These are phyloP conservation scores for Eupithecia exiguata DNA, from an alignment of 2,888 invertebrate species.

Conservation along the genomic window DNA sequence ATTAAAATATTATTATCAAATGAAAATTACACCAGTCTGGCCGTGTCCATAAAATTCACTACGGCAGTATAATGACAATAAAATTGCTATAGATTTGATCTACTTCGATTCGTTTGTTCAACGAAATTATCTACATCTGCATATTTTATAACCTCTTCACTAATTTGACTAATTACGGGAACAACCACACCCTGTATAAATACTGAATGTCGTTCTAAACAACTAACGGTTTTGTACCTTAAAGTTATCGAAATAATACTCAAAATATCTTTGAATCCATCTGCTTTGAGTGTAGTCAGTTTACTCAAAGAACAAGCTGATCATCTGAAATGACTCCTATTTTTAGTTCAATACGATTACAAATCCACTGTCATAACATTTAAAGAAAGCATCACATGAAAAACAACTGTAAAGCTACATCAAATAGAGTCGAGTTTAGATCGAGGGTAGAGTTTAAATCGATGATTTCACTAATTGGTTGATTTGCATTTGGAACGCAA, in stretches of 20 bases:
- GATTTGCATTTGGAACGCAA: conserved; percentile 60
- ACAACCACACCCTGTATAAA: conserved; percentile 55
- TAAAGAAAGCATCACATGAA: background rate
- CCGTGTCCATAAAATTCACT: background rate
- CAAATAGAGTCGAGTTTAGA: conserved; percentile 43
- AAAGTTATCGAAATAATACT: background rate
- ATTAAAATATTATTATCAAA: no score
- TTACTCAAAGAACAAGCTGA: background rate
- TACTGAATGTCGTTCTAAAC: background rate
- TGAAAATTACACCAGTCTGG: background rate
- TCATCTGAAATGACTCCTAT: conserved; percentile 32
- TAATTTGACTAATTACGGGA: conserved; percentile 77
- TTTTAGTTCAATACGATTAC: conserved; percentile 14
- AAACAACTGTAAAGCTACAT: background rate
- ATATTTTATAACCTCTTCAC: conserved; percentile 50
- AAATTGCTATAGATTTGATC: background rate
- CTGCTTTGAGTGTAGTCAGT: background rate
- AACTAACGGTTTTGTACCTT: conserved; percentile 31
- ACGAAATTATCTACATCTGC: conserved; percentile 9
- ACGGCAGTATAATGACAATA: background rate
- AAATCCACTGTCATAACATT: conserved; percentile 19
- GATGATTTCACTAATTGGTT: conserved; percentile 58
- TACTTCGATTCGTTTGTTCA: background rate
- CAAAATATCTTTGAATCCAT: background rate
- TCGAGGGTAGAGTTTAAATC: conserved; percentile 35